Evolutionary conservation across 1,140 invertebrate genomes (phyloP).

Genomic region (Ostrea denselamellosa): DNA sequence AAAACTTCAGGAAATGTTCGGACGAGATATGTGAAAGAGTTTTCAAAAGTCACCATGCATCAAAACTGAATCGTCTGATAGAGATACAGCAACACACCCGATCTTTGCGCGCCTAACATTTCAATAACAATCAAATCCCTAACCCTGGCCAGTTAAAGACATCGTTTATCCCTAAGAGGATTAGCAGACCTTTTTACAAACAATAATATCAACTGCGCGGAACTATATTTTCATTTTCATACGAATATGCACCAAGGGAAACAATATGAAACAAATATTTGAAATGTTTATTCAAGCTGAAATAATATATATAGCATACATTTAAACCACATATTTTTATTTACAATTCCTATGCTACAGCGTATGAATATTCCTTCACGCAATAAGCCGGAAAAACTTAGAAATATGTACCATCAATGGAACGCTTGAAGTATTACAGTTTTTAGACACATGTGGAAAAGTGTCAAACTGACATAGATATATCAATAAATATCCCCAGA

Average conservation of each 20-base stretch:
- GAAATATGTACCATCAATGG: background rate
- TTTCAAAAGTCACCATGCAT: constrained; percentile 37
- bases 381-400: constrained; percentile 60
- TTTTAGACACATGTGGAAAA: background rate
- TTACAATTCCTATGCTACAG: constrained; percentile 21
- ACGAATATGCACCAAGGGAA: background rate
- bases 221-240: constrained; percentile 49
- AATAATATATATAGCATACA: background rate
- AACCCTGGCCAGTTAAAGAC: constrained; percentile 69
- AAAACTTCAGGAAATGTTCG: constrained; percentile 17
- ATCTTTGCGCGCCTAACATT: constrained; percentile 56
- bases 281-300: background rate
- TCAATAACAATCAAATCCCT: constrained; percentile 58
- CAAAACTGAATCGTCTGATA: background rate
- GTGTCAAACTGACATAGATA: background rate
- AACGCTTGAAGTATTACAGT: background rate
- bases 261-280: background rate
- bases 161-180: constrained; percentile 71
- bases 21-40: constrained; percentile 2
- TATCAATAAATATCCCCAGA: background rate
- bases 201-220: constrained; percentile 63
- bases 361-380: constrained; percentile 55
- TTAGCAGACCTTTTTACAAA: constrained; percentile 67
- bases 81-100: constrained; percentile 47
- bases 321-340: background rate